Conservation (phyloP, 2,113 vertebrate genomes). For the Rhea pennata region DNA sequence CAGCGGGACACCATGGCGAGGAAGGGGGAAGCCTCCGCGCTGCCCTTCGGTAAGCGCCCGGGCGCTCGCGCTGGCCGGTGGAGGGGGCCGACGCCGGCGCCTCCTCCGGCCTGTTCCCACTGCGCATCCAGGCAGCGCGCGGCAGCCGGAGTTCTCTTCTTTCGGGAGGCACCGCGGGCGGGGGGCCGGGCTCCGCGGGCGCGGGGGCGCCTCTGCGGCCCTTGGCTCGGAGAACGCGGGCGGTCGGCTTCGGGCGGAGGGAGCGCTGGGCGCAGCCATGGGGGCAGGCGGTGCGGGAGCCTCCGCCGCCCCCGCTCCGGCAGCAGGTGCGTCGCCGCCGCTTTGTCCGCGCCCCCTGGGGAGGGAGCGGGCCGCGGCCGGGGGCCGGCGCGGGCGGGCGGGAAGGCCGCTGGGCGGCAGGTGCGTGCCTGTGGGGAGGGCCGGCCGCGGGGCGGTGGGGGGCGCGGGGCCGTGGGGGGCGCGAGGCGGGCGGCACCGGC, state of each 20-base stretch:
- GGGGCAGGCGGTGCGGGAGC: neutral
- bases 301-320: neutral
- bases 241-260: neutral
- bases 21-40: slow-evolving; percentile 63
- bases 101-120: slow-evolving; percentile 25
- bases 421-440: neutral
- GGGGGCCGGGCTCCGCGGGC: neutral
- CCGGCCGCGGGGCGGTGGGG: neutral
- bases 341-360: neutral
- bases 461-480: neutral
- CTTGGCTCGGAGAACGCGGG: slow-evolving; percentile 20
- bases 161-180: neutral
- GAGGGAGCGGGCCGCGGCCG: neutral
- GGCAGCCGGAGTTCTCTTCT: neutral
- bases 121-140: neutral
- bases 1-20: slow-evolving; percentile 67
- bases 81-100: neutral
- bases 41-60: slow-evolving; percentile 72
- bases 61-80: neutral
- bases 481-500: neutral
- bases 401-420: neutral
- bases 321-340: neutral
- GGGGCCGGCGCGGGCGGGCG: neutral
- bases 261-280: neutral
- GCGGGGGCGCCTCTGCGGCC: neutral